Conservation (phyloP, 2,888 invertebrate genomes). For the Caenorhabditis japonica region DNA sequence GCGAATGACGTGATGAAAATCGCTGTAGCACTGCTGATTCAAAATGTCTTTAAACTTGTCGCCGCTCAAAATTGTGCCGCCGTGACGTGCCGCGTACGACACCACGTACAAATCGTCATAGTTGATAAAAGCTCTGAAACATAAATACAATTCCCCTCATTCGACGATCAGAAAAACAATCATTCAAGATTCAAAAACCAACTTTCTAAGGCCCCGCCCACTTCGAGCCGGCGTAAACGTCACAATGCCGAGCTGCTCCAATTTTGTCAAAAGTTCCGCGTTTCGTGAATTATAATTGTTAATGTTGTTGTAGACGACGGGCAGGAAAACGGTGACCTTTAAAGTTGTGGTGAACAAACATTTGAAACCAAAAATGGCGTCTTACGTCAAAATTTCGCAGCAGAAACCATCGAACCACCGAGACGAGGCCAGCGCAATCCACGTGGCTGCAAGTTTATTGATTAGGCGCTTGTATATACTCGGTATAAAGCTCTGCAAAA, state of each 20-base stretch:
- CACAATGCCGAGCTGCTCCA: conserved; percentile 64
- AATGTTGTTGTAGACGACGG: conserved; percentile 69
- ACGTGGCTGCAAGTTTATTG: conserved; percentile 57
- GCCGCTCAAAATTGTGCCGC: conserved; percentile 66
- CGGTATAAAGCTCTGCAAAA: too few relatives aligned
- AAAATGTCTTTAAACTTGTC: conserved; percentile 71
- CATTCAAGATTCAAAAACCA: conserved; percentile 2
- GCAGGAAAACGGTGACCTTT: conserved; percentile 63
- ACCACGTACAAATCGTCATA: conserved; percentile 71
- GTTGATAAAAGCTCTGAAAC: conserved; percentile 66
- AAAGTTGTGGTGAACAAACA: background rate
- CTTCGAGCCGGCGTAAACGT: conserved; percentile 70
- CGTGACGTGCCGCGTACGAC: conserved; percentile 64
- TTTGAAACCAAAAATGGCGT: too few relatives aligned
- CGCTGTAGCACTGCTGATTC: conserved; percentile 55
- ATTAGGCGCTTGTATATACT: background rate
- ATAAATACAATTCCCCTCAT: too few relatives aligned
- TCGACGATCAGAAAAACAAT: too few relatives aligned
- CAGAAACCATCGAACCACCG: conserved; percentile 65
- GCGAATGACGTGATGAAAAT: conserved; percentile 60
- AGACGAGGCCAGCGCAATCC: conserved; percentile 67
- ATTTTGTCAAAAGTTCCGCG: conserved; percentile 54
- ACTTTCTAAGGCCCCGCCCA: conserved; percentile 60
- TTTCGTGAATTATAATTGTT: conserved; percentile 63
- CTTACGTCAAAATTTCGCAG: conserved; percentile 63